phyloP scores from a whole-genome alignment of 2,797 vertebrate species.

The Mormyrus hasselquistii region DNA sequence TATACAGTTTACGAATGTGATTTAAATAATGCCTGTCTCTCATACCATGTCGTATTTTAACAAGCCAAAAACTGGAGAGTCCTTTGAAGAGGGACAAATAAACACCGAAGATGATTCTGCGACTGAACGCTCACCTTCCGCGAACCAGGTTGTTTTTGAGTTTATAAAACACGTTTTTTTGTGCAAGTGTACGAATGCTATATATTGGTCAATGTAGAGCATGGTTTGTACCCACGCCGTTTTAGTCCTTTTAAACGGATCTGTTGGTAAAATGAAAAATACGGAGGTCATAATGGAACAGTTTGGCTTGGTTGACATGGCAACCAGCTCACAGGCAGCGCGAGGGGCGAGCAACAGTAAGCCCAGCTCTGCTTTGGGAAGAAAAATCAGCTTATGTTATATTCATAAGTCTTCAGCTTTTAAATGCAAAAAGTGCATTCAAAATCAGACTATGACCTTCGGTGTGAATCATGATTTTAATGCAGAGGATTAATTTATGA shows the following conservation, averaged over 20 bases:
- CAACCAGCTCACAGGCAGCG: constrained; percentile 28
- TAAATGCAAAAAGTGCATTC: background rate
- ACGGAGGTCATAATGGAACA: background rate
- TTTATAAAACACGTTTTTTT: background rate
- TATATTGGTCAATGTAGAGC: background rate
- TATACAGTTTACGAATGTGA: background rate
- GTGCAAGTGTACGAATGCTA: background rate
- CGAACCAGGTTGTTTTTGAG: constrained; percentile 14
- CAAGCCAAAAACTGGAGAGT: background rate
- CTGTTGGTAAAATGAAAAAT: background rate
- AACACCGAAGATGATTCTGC: constrained; percentile 10
- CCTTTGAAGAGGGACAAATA: background rate
- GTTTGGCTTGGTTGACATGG: constrained; percentile 42
- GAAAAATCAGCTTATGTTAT: background rate
- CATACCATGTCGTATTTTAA: background rate
- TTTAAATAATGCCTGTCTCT: constrained; percentile 4
- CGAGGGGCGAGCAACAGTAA: background rate
- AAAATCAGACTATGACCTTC: background rate
- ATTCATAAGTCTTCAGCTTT: background rate
- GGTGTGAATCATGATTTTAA: background rate
- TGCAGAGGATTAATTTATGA: background rate
- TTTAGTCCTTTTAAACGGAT: background rate
- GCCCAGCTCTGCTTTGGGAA: background rate
- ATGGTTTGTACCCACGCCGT: background rate
- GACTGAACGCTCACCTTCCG: background rate